Evolutionary conservation across 2,888 invertebrate species (phyloP).

Genomic region (Ennomos quercinarius): DNA sequence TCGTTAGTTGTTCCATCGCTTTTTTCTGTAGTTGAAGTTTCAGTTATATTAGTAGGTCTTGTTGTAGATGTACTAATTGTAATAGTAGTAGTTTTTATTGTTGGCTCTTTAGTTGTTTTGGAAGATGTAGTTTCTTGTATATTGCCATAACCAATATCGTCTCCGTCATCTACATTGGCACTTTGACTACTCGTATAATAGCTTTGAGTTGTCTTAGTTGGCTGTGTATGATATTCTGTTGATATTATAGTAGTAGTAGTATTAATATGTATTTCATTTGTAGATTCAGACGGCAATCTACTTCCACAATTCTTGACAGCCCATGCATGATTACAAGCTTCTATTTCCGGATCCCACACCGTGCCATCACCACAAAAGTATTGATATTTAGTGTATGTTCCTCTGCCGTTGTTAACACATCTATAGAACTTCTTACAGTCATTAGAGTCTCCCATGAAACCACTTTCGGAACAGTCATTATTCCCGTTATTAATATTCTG

Average conservation of each 20-base stretch:
- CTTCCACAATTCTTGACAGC: conserved; percentile 63
- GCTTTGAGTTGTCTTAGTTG: conserved; percentile 13
- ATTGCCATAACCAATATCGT: conserved; percentile 23
- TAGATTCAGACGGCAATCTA: conserved; percentile 36
- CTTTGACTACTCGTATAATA: conserved; percentile 11
- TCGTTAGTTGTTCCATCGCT: conserved; percentile 26
- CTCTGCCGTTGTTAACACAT: conserved; percentile 84
- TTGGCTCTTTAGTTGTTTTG: not conserved
- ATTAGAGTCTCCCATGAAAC: conserved; percentile 84
- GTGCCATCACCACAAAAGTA: conserved; percentile 86
- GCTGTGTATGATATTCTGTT: conserved; percentile 12
- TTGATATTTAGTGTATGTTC: conserved; percentile 79
- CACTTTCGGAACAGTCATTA: conserved; percentile 64
- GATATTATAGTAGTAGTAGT: conserved; percentile 34
- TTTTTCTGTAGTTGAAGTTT: conserved; percentile 19
- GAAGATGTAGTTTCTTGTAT: conserved; percentile 21
- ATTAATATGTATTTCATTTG: conserved; percentile 31
- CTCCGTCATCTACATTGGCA: conserved; percentile 10
- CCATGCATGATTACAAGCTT: conserved; percentile 86
- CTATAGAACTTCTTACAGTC: conserved; percentile 89
- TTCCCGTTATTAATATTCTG: conserved; percentile 19
- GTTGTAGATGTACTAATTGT: conserved; percentile 9
- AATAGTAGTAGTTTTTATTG: conserved; percentile 18
- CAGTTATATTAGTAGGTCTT: conserved; percentile 6
- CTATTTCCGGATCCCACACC: conserved; percentile 85